phyloP scores from a whole-genome alignment of 1,140 invertebrate species.

The Oedothorax gibbosus region DNA sequence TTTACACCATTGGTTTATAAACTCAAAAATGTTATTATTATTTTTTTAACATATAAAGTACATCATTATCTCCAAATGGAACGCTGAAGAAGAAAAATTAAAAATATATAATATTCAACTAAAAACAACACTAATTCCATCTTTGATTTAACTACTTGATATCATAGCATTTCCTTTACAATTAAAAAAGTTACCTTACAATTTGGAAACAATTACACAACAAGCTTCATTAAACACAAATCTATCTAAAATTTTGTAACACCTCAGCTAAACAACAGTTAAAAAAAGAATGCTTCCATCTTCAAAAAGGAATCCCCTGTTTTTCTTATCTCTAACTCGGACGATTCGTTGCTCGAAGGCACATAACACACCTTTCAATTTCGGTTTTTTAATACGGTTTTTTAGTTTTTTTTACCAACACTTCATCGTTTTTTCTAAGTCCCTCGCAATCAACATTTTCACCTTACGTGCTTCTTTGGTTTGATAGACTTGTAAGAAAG shows the following conservation, averaged over 20 bases:
- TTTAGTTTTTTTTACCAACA: conserved; percentile 10
- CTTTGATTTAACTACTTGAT: too few relatives aligned
- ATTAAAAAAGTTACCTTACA: too few relatives aligned
- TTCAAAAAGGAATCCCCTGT: conserved; percentile 45
- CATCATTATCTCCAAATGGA: too few relatives aligned
- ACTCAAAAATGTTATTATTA: too few relatives aligned
- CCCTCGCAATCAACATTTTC: conserved; percentile 44
- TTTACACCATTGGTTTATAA: too few relatives aligned
- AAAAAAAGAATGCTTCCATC: conserved; percentile 13
- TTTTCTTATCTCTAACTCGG: conserved; percentile 45
- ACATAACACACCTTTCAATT: conserved; percentile 42
- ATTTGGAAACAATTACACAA: too few relatives aligned
- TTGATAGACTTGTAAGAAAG: too few relatives aligned
- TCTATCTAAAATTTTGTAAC: conserved; percentile 24
- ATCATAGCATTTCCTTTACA: too few relatives aligned
- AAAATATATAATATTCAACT: too few relatives aligned
- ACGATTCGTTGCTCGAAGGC: conserved; percentile 26
- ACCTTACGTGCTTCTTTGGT: neutral
- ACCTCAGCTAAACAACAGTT: neutral
- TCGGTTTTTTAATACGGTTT: conserved; percentile 48
- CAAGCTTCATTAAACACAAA: neutral
- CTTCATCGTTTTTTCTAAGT: conserved; percentile 28
- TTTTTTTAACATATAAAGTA: too few relatives aligned
- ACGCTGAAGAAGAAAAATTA: too few relatives aligned
- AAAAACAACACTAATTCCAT: too few relatives aligned